A percentile compares a stretch with the other conserved stretches of the same genome.
phyloP scores from a whole-genome alignment of 2,113 vertebrate genomes.

The Lycaon pictus region DNA sequence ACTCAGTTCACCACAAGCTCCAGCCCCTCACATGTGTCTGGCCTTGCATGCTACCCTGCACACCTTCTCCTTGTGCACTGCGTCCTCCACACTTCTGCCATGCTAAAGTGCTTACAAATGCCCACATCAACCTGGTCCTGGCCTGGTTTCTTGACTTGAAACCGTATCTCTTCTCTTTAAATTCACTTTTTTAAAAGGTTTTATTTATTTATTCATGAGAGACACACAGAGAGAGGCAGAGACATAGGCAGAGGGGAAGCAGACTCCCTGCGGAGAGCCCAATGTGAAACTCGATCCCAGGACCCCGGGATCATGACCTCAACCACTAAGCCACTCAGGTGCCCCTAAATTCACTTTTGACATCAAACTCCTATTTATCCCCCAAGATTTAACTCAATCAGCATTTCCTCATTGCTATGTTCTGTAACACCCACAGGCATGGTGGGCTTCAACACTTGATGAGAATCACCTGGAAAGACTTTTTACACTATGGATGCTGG shows the following conservation, averaged over 20 bases:
- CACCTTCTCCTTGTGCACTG: accelerated
- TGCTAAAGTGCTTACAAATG: background rate
- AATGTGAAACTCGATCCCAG: too few relatives aligned
- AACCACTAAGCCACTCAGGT: too few relatives aligned
- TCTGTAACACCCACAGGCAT: background rate
- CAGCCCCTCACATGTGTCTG: accelerated
- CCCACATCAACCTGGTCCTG: background rate
- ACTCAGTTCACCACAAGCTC: background rate
- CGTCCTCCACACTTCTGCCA: accelerated
- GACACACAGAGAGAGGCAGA: too few relatives aligned
- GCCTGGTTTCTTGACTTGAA: background rate
- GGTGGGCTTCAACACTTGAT: background rate
- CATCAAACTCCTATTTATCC: background rate
- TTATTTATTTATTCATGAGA: too few relatives aligned
- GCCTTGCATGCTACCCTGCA: background rate
- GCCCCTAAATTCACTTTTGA: background rate
- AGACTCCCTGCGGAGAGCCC: too few relatives aligned
- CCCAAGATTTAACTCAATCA: background rate
- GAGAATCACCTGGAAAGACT: background rate
- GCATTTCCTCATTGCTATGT: background rate
- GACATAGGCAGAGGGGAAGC: too few relatives aligned
- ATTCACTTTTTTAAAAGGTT: background rate
- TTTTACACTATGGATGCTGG: background rate
- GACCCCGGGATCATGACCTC: too few relatives aligned
- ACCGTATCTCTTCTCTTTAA: background rate